Evolutionary conservation across 2,113 vertebrate species (phyloP).

Genomic region (Urocitellus parryii): DNA sequence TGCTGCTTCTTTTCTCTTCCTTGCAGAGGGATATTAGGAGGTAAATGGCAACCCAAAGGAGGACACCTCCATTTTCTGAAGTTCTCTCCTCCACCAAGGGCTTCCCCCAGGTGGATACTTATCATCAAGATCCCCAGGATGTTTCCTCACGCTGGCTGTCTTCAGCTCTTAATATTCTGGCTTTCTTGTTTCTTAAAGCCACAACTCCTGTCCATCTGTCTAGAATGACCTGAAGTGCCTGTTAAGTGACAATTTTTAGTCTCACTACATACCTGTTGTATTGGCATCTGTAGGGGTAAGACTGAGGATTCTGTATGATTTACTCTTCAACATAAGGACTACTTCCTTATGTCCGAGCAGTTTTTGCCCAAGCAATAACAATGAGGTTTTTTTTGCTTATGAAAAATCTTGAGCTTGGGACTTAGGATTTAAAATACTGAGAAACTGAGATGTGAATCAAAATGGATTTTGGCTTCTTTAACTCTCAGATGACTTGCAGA

Average conservation of each 20-base stretch:
- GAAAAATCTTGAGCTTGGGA: background rate
- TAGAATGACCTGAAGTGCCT: background rate
- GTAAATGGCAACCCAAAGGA: background rate
- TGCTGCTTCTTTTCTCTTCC: background rate
- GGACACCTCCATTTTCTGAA: background rate
- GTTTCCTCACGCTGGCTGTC: background rate
- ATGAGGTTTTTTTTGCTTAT: slow-evolving; percentile 31
- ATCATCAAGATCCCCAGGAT: background rate
- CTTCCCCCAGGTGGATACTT: background rate
- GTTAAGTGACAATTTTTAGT: background rate
- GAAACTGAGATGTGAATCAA: background rate
- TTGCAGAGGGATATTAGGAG: background rate
- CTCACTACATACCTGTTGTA: background rate
- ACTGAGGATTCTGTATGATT: background rate
- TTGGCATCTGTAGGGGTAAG: background rate
- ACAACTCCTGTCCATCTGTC: background rate
- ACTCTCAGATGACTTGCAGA: background rate
- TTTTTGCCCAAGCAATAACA: background rate
- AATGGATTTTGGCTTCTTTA: background rate
- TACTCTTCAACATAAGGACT: background rate
- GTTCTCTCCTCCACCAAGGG: background rate
- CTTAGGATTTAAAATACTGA: slow-evolving; percentile 34
- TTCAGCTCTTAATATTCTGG: background rate
- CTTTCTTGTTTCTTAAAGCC: too few species aligned
- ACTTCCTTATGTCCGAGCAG: background rate